Conservation (phyloP, 2,797 vertebrate species). For the Champsocephalus gunnari region DNA sequence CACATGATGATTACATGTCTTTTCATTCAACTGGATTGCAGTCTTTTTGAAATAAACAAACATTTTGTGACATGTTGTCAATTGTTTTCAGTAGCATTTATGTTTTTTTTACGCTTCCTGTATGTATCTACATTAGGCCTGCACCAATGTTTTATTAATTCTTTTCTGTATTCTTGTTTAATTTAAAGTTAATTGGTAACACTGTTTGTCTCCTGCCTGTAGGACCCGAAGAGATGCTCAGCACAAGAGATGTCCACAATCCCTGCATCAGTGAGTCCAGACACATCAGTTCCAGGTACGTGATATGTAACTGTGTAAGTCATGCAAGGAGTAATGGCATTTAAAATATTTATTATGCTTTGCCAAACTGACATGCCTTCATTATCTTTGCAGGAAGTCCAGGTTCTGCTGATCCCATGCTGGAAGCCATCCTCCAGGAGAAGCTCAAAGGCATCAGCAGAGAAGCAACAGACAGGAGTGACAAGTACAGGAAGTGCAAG, state of each 20-base stretch:
- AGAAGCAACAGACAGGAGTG: slow-evolving; percentile 92
- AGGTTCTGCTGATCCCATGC: slow-evolving; percentile 86
- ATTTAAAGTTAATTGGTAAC: neutral
- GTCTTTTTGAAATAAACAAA: neutral
- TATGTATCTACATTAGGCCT: neutral
- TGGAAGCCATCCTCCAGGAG: slow-evolving; percentile 91
- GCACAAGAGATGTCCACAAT: slow-evolving; percentile 84
- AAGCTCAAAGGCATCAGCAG: slow-evolving; percentile 93
- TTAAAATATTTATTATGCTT: neutral
- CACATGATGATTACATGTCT: neutral
- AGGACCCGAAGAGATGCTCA: slow-evolving; percentile 84
- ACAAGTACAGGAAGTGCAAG: slow-evolving; percentile 97
- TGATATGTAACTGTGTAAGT: neutral
- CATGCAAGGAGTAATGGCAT: neutral
- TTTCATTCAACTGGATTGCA: neutral
- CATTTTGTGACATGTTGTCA: neutral
- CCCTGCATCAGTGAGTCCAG: slow-evolving; percentile 81
- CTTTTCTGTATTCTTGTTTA: neutral
- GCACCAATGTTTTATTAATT: neutral
- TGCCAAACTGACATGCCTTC: neutral
- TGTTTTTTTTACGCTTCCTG: neutral
- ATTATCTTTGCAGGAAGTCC: slow-evolving; percentile 83
- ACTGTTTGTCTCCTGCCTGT: neutral
- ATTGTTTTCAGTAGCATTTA: neutral
- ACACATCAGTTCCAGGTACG: slow-evolving; percentile 90